A percentile compares a stretch with the other conserved stretches of the same genome.
Conservation (phyloP, 2,113 vertebrate genomes). For the Tetrax tetrax region DNA sequence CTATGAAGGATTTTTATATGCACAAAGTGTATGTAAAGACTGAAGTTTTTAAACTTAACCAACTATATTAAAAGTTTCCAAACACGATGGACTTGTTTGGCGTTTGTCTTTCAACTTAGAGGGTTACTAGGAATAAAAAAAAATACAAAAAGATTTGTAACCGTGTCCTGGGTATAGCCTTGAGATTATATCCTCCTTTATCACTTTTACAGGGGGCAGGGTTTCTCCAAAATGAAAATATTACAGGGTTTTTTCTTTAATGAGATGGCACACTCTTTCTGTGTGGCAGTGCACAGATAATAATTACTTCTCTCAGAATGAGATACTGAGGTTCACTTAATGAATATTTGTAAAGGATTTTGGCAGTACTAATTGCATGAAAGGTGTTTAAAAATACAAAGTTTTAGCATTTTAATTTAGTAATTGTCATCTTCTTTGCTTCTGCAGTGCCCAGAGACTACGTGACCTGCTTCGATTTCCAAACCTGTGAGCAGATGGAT, state of each 20-base stretch:
- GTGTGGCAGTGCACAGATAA: background rate
- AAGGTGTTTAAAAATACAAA: background rate
- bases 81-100: background rate
- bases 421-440: background rate
- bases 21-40: background rate
- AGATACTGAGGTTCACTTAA: background rate
- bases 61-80: background rate
- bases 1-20: background rate
- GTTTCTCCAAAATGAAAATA: background rate
- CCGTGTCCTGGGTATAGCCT: background rate
- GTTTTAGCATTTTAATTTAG: background rate
- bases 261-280: background rate
- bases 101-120: background rate
- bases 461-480: background rate
- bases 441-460: background rate
- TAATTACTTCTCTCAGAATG: background rate
- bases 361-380: background rate
- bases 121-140: background rate
- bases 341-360: background rate
- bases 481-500: slow-evolving; percentile 67
- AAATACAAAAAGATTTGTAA: background rate
- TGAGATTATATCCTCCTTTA: background rate
- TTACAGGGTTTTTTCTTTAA: background rate
- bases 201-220: background rate
- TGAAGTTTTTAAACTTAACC: background rate